Evolutionary conservation across 2,797 vertebrate species (phyloP).

Genomic region (Chiroxiphia lanceolata): DNA sequence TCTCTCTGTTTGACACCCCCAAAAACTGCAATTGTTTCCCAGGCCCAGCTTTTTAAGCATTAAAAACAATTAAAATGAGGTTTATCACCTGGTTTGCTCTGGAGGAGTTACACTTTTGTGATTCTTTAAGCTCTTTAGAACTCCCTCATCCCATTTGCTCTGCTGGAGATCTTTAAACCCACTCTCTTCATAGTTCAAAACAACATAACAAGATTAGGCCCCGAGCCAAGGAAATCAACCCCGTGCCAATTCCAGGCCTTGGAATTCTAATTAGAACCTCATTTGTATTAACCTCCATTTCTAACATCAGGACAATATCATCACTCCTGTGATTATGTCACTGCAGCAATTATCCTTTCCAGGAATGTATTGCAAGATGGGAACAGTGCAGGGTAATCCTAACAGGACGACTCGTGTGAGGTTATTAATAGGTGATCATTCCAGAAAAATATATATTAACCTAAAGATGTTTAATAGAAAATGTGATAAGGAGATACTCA

Average conservation of each 20-base stretch:
- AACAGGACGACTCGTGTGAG: not conserved
- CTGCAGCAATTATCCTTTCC: slow-evolving; percentile 40
- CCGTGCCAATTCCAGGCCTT: slow-evolving; percentile 18
- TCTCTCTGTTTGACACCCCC: not conserved
- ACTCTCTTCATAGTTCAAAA: slow-evolving; percentile 66
- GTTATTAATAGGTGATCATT: not conserved
- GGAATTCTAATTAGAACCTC: slow-evolving; percentile 58
- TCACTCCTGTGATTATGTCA: slow-evolving; percentile 36
- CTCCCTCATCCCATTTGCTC: slow-evolving; percentile 48
- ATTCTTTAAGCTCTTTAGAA: slow-evolving; percentile 52
- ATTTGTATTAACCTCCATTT: slow-evolving; percentile 39
- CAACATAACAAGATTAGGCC: slow-evolving; percentile 65
- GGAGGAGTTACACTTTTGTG: not conserved
- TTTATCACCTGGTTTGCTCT: not conserved
- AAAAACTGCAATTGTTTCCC: not conserved
- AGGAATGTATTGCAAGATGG: not conserved
- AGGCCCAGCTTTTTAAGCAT: not conserved
- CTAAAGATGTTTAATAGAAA: not conserved
- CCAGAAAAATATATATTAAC: not conserved
- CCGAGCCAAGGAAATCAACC: slow-evolving; percentile 57
- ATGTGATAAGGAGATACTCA: not conserved
- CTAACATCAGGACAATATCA: slow-evolving; percentile 16
- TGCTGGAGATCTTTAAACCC: slow-evolving; percentile 61
- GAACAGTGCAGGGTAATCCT: not conserved
- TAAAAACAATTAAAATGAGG: too few species aligned